A percentile compares a stretch with the other conserved stretches of the same genome.
Evolutionary conservation across 2,113 vertebrate genomes (phyloP).

Genomic region (Pluvialis apricaria): DNA sequence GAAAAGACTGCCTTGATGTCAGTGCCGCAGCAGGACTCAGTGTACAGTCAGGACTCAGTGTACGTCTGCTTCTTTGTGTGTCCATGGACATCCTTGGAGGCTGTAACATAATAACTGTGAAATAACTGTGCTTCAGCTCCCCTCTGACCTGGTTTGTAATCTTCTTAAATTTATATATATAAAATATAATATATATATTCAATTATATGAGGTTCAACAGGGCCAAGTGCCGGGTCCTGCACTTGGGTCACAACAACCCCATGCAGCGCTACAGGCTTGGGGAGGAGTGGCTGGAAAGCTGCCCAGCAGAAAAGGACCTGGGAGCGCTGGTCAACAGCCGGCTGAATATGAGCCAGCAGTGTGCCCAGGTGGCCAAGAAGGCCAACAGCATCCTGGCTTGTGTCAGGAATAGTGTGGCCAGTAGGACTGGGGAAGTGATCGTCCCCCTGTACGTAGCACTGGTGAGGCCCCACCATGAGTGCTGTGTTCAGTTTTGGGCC

Average conservation of each 20-base stretch:
- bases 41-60: neutral
- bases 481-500: neutral
- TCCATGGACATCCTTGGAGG: neutral
- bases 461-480: neutral
- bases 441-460: neutral
- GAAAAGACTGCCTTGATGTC: neutral
- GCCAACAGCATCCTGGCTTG: neutral
- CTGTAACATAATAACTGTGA: neutral
- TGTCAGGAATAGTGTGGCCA: neutral
- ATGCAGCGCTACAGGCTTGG: neutral
- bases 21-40: neutral
- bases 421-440: neutral
- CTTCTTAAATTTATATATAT: neutral
- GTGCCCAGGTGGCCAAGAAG: neutral
- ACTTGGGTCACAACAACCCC: neutral
- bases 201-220: neutral
- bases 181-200: neutral
- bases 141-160: neutral
- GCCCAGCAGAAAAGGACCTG: neutral
- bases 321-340: neutral
- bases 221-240: neutral
- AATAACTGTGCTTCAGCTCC: neutral
- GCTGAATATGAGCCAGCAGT: neutral
- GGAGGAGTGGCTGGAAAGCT: neutral
- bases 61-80: rapidly evolving